phyloP scores from a whole-genome alignment of 2,888 invertebrate genomes.

The Drosophila merina region DNA sequence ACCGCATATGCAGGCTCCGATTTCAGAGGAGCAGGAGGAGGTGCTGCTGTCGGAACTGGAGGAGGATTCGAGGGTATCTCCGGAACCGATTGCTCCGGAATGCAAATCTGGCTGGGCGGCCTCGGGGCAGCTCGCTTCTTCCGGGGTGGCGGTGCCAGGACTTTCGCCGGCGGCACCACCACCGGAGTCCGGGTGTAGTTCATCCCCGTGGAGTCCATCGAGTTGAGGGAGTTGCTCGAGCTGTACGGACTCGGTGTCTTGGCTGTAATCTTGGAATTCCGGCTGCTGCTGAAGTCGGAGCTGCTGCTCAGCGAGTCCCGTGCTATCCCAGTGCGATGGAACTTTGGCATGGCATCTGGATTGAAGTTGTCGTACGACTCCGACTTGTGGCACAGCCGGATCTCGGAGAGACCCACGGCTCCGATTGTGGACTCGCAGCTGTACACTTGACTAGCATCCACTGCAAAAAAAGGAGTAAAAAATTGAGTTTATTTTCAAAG shows the following conservation, averaged over 20 bases:
- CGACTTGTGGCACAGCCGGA: slow-evolving; percentile 83
- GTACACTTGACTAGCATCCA: slow-evolving; percentile 84
- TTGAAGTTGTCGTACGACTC: slow-evolving; percentile 83
- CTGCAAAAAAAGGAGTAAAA: slow-evolving; percentile 50
- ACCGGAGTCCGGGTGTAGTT: slow-evolving; percentile 79
- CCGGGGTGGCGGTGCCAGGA: slow-evolving; percentile 78
- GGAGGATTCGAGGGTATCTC: slow-evolving; percentile 33
- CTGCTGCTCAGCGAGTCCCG: slow-evolving; percentile 83
- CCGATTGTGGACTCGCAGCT: slow-evolving; percentile 83
- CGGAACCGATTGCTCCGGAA: slow-evolving; percentile 79
- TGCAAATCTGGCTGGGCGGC: slow-evolving; percentile 82
- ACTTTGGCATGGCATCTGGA: slow-evolving; percentile 81
- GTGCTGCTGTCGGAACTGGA: background rate
- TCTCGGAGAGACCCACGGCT: slow-evolving; percentile 83
- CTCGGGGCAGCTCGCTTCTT: slow-evolving; percentile 83
- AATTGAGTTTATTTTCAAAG: background rate
- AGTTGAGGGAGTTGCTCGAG: slow-evolving; percentile 84
- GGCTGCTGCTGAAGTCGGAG: slow-evolving; percentile 83
- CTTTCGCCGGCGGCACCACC: slow-evolving; percentile 61
- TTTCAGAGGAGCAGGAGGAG: background rate
- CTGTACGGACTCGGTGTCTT: slow-evolving; percentile 84
- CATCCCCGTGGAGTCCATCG: slow-evolving; percentile 84
- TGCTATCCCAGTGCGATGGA: slow-evolving; percentile 79
- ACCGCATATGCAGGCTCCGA: slow-evolving; percentile 65
- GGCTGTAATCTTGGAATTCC: slow-evolving; percentile 82